Conservation (phyloP, 1,140 invertebrate species). For the Apis cerana region DNA sequence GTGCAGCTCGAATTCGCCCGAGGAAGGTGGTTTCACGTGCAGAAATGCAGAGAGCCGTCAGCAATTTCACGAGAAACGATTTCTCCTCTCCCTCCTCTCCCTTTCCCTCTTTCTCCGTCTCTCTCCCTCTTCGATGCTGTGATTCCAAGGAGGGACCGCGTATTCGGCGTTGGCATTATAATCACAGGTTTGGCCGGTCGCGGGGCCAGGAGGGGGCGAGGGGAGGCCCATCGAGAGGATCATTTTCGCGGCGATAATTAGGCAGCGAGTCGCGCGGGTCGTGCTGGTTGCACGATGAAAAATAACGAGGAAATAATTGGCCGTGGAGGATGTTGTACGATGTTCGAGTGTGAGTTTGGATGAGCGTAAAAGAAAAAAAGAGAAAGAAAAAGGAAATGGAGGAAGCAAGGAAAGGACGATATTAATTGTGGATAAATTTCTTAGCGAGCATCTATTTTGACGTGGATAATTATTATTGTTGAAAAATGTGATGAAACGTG, state of each 20-base stretch:
- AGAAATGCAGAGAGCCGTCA: constrained; percentile 78
- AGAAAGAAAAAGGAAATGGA: too few relatives aligned
- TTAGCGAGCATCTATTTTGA: too few relatives aligned
- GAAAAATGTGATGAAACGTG: too few relatives aligned
- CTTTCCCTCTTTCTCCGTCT: constrained; percentile 47
- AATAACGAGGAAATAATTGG: constrained; percentile 81
- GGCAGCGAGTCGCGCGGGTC: constrained; percentile 74
- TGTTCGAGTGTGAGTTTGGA: neutral
- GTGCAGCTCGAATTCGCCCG: constrained; percentile 36
- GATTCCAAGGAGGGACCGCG: constrained; percentile 39
- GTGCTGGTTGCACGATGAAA: constrained; percentile 68
- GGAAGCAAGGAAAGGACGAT: neutral
- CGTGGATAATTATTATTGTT: too few relatives aligned
- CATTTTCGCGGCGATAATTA: constrained; percentile 80
- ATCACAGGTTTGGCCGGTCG: constrained; percentile 74
- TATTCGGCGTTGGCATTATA: constrained; percentile 75
- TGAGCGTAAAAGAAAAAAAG: neutral
- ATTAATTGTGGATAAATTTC: too few relatives aligned
- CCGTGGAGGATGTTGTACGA: constrained; percentile 61
- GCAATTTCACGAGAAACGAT: constrained; percentile 79
- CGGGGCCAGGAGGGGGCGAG: neutral
- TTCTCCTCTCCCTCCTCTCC: constrained; percentile 52
- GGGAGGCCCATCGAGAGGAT: constrained; percentile 67
- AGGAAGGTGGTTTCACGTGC: constrained; percentile 72
- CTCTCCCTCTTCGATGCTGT: neutral